A percentile compares a stretch with the other conserved stretches of the same genome.
These are phyloP conservation scores for Procapra przewalskii DNA, from an alignment of 2,113 vertebrate species.

Conservation along the genomic window DNA sequence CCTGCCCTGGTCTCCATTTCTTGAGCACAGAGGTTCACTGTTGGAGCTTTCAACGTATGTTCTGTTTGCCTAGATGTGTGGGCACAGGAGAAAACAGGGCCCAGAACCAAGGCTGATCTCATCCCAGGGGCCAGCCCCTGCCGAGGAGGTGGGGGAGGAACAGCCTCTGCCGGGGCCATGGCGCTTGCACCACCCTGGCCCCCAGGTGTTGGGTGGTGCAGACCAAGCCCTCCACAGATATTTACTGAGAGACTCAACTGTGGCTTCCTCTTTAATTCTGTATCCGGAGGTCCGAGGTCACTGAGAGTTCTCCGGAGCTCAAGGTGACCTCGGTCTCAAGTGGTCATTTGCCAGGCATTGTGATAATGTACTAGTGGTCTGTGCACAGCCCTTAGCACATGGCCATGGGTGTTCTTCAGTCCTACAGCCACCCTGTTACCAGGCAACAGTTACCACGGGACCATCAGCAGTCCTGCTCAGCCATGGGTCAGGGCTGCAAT, in stretches of 20 bases:
- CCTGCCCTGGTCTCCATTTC: background rate
- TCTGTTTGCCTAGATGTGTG: slow-evolving; percentile 40
- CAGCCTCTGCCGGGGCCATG: background rate
- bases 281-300: background rate
- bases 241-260: background rate
- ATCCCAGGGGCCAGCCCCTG: slow-evolving; percentile 5
- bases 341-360: background rate
- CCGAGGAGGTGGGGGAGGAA: background rate
- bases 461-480: background rate
- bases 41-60: slow-evolving; percentile 25
- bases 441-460: background rate
- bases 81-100: slow-evolving; percentile 18
- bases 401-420: background rate
- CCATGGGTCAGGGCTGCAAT: background rate
- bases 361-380: background rate
- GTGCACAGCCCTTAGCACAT: background rate
- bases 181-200: background rate
- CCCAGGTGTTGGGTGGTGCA: background rate
- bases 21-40: slow-evolving; percentile 48
- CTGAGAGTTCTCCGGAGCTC: background rate
- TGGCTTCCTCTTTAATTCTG: background rate
- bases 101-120: background rate
- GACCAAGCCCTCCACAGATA: background rate
- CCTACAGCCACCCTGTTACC: background rate
- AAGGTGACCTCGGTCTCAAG: background rate